These are phyloP conservation scores for Temnothorax rugatulus DNA, from an alignment of 2,888 invertebrate species.

Conservation along the genomic window DNA sequence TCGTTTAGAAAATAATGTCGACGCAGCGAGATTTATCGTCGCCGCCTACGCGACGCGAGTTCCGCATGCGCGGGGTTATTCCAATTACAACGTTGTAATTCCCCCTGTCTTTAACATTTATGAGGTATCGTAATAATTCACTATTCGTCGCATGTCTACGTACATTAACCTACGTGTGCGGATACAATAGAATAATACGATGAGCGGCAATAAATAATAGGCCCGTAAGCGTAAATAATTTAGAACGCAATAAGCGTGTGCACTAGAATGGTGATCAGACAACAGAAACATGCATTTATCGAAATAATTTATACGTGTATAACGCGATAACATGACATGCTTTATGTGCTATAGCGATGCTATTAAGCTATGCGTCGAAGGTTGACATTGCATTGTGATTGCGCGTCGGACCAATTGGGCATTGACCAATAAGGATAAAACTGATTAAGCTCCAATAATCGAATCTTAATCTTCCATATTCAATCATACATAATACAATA, in stretches of 20 bases:
- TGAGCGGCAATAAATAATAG: constrained; percentile 44
- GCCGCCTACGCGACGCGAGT: constrained; percentile 27
- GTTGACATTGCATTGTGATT: constrained; percentile 46
- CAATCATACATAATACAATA: no score
- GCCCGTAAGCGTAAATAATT: constrained; percentile 42
- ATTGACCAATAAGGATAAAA: constrained; percentile 3
- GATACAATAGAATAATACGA: constrained; percentile 47
- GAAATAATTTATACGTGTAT: constrained; percentile 38
- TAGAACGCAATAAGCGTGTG: constrained; percentile 5
- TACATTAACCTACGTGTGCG: constrained; percentile 24
- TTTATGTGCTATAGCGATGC: constrained; percentile 14
- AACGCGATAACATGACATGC: constrained; percentile 13
- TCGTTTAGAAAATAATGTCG: constrained; percentile 56
- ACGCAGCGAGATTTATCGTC: constrained; percentile 43
- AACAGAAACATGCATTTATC: constrained; percentile 33
- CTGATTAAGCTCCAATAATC: constrained; percentile 32
- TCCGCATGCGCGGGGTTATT: constrained; percentile 22
- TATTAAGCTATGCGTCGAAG: constrained; percentile 16
- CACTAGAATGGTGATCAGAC: constrained; percentile 35
- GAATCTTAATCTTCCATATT: constrained; percentile 1
- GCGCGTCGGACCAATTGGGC: background rate
- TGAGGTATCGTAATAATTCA: constrained; percentile 34
- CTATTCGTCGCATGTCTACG: constrained; percentile 42
- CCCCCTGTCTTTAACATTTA: constrained; percentile 39
- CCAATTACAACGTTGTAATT: constrained; percentile 40